phyloP scores from a whole-genome alignment of 2,113 vertebrate species.

The Camelus dromedarius region DNA sequence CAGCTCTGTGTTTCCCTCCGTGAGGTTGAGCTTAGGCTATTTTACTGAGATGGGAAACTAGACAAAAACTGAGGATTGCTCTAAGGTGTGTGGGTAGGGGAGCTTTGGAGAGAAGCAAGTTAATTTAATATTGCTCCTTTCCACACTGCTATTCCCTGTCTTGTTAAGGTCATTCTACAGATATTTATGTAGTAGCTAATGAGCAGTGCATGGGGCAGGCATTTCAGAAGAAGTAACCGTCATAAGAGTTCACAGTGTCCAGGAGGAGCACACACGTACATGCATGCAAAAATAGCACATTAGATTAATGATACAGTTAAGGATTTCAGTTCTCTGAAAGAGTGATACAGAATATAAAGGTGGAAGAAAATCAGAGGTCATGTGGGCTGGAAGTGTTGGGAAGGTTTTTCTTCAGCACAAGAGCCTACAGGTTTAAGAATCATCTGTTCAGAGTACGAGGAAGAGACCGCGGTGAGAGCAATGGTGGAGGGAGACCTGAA shows the following conservation, averaged over 20 bases:
- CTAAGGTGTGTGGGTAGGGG: background rate
- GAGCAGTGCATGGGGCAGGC: background rate
- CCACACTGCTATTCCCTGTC: background rate
- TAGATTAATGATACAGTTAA: background rate
- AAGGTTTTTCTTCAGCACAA: background rate
- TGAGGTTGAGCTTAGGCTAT: background rate
- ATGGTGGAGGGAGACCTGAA: background rate
- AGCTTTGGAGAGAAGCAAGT: background rate
- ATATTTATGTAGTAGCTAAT: background rate
- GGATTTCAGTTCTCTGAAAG: background rate
- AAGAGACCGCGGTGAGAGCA: background rate
- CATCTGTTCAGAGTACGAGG: background rate
- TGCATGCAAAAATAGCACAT: background rate
- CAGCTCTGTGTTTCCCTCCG: background rate
- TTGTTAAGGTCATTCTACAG: background rate
- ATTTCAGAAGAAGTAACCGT: conserved; percentile 28
- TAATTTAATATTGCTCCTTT: background rate
- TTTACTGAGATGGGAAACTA: background rate
- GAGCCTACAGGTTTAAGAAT: background rate
- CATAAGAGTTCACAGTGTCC: background rate
- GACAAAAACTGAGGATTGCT: background rate
- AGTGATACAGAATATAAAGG: background rate
- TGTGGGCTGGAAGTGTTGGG: background rate
- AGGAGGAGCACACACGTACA: background rate
- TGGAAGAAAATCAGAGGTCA: background rate